Conservation (phyloP, 2,888 invertebrate genomes). For the Mythimna ferrago region DNA sequence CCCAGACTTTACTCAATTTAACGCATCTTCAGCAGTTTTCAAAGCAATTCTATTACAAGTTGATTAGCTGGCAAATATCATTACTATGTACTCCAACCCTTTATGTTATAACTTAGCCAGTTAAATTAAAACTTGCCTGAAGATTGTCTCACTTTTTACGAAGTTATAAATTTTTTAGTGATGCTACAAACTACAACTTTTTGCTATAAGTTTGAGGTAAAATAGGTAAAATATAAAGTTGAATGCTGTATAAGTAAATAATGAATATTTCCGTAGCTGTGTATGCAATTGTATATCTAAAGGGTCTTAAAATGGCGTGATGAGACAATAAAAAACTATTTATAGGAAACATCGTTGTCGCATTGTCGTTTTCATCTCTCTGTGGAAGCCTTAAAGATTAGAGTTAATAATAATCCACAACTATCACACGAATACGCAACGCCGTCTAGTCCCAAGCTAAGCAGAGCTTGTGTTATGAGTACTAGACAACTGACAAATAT, state of each 20-base stretch:
- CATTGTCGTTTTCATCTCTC: too few species aligned
- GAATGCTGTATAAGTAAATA: neutral
- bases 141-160: constrained; percentile 24
- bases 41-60: constrained; percentile 19
- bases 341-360: too few species aligned
- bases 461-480: too few species aligned
- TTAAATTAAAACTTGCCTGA: constrained; percentile 37
- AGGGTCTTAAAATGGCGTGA: too few species aligned
- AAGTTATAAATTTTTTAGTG: constrained; percentile 36
- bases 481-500: too few species aligned
- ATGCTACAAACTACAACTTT: constrained; percentile 16
- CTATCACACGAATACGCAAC: too few species aligned
- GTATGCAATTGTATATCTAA: too few species aligned
- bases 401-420: too few species aligned
- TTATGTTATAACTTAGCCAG: constrained; percentile 26
- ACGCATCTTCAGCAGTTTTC: constrained; percentile 4
- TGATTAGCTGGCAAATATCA: constrained; percentile 17
- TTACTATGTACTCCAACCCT: constrained; percentile 1
- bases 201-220: constrained; percentile 20
- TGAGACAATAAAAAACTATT: too few species aligned
- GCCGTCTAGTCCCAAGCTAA: too few species aligned
- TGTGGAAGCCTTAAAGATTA: too few species aligned
- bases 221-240: constrained; percentile 11
- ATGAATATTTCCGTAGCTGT: neutral
- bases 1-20: neutral